phyloP scores from a whole-genome alignment of 2,797 vertebrate genomes.

The Centroberyx gerrardi region DNA sequence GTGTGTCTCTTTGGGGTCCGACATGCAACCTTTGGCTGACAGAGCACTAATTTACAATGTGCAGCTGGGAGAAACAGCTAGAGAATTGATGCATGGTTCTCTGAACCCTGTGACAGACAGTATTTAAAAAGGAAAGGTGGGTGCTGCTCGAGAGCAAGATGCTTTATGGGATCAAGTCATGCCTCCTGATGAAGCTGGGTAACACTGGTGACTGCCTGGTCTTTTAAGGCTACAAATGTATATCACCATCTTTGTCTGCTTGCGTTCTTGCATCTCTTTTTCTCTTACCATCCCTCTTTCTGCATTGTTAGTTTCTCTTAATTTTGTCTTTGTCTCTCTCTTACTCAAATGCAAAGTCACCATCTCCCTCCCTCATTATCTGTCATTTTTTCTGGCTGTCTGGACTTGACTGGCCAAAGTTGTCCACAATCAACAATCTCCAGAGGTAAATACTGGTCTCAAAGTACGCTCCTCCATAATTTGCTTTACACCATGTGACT shows the following conservation, averaged over 20 bases:
- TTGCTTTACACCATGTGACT: slow-evolving; percentile 32
- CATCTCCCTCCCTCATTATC: slow-evolving; percentile 2
- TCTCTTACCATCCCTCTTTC: slow-evolving; percentile 43
- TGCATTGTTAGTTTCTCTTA: slow-evolving; percentile 38
- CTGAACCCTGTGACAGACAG: slow-evolving; percentile 19
- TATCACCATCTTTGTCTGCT: slow-evolving; percentile 23
- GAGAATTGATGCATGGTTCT: slow-evolving; percentile 12
- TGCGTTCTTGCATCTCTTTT: slow-evolving; percentile 9
- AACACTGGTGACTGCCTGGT: slow-evolving; percentile 5
- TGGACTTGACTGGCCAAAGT: background rate
- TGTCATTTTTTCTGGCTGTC: slow-evolving; percentile 22
- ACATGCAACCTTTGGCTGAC: slow-evolving; percentile 3
- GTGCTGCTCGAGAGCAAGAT: background rate
- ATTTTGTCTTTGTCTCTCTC: slow-evolving; percentile 24
- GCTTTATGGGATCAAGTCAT: slow-evolving; percentile 18
- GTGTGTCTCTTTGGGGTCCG: slow-evolving; percentile 7
- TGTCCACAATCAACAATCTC: background rate
- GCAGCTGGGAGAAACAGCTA: slow-evolving; percentile 20
- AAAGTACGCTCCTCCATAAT: slow-evolving; percentile 46
- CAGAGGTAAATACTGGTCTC: slow-evolving; percentile 22
- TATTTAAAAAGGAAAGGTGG: slow-evolving; percentile 45
- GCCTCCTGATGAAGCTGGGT: slow-evolving; percentile 44
- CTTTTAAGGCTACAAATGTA: slow-evolving; percentile 37
- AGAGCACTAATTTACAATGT: slow-evolving; percentile 28
- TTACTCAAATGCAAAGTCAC: slow-evolving; percentile 27